These are phyloP conservation scores for Alethe diademata DNA, from an alignment of 2,113 vertebrate genomes.

Conservation along the genomic window DNA sequence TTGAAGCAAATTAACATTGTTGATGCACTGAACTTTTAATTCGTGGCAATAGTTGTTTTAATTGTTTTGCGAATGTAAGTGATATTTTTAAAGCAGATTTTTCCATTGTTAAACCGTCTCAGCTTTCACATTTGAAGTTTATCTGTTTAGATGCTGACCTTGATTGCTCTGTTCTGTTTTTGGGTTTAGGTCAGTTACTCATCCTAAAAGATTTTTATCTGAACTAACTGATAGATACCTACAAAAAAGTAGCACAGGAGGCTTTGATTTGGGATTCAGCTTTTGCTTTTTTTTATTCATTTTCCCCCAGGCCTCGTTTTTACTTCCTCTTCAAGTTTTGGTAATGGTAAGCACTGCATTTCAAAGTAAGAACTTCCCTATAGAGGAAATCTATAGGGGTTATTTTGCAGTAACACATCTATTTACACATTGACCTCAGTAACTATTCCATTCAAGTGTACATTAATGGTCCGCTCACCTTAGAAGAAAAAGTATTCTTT, in stretches of 20 bases:
- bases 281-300: rapidly evolving
- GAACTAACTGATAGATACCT: background rate
- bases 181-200: background rate
- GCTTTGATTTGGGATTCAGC: background rate
- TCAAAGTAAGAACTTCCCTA: background rate
- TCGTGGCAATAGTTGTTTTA: background rate
- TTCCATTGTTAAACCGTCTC: background rate
- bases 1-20: background rate
- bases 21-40: background rate
- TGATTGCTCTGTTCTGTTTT: background rate
- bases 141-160: background rate
- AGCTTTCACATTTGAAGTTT: background rate
- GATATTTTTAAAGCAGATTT: background rate
- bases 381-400: background rate
- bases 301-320: background rate
- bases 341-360: background rate
- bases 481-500: background rate
- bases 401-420: background rate
- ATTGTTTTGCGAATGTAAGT: background rate
- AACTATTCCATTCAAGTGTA: background rate
- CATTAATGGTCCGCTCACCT: background rate
- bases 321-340: background rate
- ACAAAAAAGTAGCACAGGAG: background rate
- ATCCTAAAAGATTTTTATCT: background rate
- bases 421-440: background rate